Percentiles rank a stretch among this genome's conserved stretches.
Conservation (phyloP, 2,888 invertebrate genomes). For the Ophion obscuratus region DNA sequence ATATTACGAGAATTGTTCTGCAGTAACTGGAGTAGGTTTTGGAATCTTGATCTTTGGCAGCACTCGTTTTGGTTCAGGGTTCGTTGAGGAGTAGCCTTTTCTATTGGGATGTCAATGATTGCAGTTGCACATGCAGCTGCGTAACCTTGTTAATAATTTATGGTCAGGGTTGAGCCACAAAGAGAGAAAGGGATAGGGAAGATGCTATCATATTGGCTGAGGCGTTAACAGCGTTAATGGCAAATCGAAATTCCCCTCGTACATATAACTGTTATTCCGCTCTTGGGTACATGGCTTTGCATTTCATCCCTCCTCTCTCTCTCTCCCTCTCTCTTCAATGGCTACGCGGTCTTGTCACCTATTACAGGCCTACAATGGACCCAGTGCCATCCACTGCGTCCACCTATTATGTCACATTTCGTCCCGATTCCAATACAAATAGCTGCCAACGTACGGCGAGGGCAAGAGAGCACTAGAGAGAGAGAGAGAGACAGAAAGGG, state of each 20-base stretch:
- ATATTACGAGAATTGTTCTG: too few relatives aligned
- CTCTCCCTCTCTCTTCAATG: conserved; percentile 42
- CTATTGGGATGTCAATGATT: neutral
- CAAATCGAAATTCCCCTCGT: conserved; percentile 69
- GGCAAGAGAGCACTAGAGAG: conserved; percentile 6
- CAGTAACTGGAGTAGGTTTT: too few relatives aligned
- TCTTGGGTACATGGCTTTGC: conserved; percentile 60
- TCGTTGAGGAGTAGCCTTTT: neutral
- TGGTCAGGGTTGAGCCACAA: conserved; percentile 30
- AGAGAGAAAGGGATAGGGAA: conserved; percentile 45
- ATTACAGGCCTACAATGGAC: conserved; percentile 82
- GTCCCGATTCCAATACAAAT: conserved; percentile 83
- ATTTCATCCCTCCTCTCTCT: conserved; percentile 32
- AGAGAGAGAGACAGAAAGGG: conserved; percentile 30
- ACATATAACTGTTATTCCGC: conserved; percentile 65
- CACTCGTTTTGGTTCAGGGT: too few relatives aligned
- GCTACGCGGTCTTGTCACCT: conserved; percentile 81
- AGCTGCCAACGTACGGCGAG: conserved; percentile 65
- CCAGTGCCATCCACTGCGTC: conserved; percentile 78
- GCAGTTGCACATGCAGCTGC: conserved; percentile 14
- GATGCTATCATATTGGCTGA: conserved; percentile 60
- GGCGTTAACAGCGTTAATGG: conserved; percentile 68
- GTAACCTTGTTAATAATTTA: conserved; percentile 39
- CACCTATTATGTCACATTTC: conserved; percentile 83
- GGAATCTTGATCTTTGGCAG: too few relatives aligned